These are phyloP conservation scores for Eristalis tenax DNA, from an alignment of 2,888 invertebrate species.

Conservation along the genomic window DNA sequence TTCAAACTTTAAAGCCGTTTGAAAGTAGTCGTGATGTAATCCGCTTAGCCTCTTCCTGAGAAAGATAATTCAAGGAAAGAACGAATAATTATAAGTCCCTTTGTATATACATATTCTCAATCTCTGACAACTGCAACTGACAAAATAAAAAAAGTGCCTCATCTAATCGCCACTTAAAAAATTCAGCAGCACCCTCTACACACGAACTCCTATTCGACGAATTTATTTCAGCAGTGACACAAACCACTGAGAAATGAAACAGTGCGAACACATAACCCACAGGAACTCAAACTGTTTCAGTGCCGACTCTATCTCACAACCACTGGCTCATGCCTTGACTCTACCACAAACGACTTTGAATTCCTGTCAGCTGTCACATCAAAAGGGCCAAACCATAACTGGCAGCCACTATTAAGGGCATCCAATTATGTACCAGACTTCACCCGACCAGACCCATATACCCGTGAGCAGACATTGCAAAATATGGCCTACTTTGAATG, in stretches of 20 bases:
- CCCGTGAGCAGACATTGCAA: neutral
- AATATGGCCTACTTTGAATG: conserved; percentile 26
- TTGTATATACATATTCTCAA: neutral
- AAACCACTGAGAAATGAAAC: neutral
- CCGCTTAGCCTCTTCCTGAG: conserved; percentile 10
- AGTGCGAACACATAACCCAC: neutral
- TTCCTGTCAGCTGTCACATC: too few relatives aligned
- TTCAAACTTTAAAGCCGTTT: too few relatives aligned
- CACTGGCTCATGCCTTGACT: neutral
- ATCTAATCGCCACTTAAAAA: neutral
- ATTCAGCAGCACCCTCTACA: neutral
- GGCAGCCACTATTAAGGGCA: neutral
- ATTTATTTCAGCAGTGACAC: neutral
- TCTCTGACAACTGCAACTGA: neutral
- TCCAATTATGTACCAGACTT: neutral
- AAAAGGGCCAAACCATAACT: too few relatives aligned
- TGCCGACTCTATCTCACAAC: neutral
- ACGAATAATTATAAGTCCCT: conserved; percentile 5
- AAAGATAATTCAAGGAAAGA: neutral
- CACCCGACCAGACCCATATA: neutral
- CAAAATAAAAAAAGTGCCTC: neutral
- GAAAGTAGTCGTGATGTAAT: conserved; percentile 27
- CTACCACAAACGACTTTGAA: too few relatives aligned
- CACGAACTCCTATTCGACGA: too few relatives aligned
- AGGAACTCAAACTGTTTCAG: neutral